phyloP scores from a whole-genome alignment of 2,113 vertebrate genomes.

The Stigmatopora nigra region DNA sequence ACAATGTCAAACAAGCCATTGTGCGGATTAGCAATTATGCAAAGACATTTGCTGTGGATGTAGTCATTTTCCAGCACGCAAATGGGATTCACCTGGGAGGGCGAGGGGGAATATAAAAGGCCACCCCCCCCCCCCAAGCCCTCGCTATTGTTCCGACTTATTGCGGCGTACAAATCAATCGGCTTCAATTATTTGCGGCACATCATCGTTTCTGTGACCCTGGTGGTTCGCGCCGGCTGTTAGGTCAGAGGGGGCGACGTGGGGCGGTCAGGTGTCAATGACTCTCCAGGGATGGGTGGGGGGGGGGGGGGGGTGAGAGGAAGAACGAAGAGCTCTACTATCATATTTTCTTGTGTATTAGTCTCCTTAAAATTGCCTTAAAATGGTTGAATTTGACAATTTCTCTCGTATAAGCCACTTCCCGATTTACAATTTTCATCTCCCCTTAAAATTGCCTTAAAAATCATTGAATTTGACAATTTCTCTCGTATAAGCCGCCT shows the following conservation, averaged over 20 bases:
- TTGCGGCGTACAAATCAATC: slow-evolving; percentile 47
- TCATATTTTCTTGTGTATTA: too few relatives aligned
- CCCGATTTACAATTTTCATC: too few relatives aligned
- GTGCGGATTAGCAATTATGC: slow-evolving; percentile 45
- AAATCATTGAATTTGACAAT: too few relatives aligned
- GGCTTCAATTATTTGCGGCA: slow-evolving; percentile 49
- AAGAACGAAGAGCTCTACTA: slow-evolving; percentile 21
- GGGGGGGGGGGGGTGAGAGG: slow-evolving; percentile 18
- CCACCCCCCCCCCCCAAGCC: slow-evolving; percentile 9
- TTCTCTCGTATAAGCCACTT: too few relatives aligned
- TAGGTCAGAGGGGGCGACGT: neutral
- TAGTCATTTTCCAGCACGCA: slow-evolving; percentile 21
- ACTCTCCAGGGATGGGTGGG: slow-evolving; percentile 29
- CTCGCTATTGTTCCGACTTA: slow-evolving; percentile 23
- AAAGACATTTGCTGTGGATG: slow-evolving; percentile 45
- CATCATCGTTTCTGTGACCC: slow-evolving; percentile 40
- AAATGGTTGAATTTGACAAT: too few relatives aligned
- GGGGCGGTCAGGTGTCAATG: slow-evolving; percentile 19
- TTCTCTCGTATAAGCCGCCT: too few relatives aligned
- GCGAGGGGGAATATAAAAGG: slow-evolving; percentile 18
- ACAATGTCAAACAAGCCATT: slow-evolving; percentile 57
- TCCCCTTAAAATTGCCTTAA: too few relatives aligned
- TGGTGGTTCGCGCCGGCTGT: neutral
- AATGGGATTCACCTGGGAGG: slow-evolving; percentile 18
- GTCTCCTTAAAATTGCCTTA: too few relatives aligned